Evolutionary conservation across 2,888 invertebrate genomes (phyloP).

Genomic region (Branchellion lobata): DNA sequence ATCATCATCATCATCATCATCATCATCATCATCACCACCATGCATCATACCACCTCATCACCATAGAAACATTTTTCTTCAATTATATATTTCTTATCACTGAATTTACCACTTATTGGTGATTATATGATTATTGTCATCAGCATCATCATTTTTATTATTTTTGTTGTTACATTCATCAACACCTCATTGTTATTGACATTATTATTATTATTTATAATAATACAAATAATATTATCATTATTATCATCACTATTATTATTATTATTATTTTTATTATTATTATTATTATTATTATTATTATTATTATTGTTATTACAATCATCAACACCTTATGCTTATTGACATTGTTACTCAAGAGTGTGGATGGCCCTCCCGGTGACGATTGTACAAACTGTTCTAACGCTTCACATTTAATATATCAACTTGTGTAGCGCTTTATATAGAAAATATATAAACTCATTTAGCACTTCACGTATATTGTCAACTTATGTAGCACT

Average conservation of each 20-base stretch:
- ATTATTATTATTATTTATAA: slow-evolving; percentile 18
- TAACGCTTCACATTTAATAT: too few relatives aligned
- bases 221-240: neutral
- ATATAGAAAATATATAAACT: too few relatives aligned
- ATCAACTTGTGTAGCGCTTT: too few relatives aligned
- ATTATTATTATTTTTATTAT: slow-evolving; percentile 34
- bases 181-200: slow-evolving; percentile 26
- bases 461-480: too few relatives aligned
- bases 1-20: slow-evolving; percentile 28
- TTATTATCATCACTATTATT: slow-evolving; percentile 13
- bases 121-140: slow-evolving; percentile 24
- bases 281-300: slow-evolving; percentile 22
- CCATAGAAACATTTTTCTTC: too few relatives aligned
- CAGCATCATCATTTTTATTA: slow-evolving; percentile 18
- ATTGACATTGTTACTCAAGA: too few relatives aligned
- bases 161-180: slow-evolving; percentile 8
- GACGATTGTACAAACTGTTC: neutral
- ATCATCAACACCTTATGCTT: slow-evolving; percentile 12
- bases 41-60: too few relatives aligned
- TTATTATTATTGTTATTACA: slow-evolving; percentile 8
- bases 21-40: slow-evolving; percentile 17
- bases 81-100: too few relatives aligned
- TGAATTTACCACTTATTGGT: too few relatives aligned
- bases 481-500: too few relatives aligned
- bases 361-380: neutral